Percentiles rank a stretch among this genome's conserved stretches.
Conservation (phyloP, 2,113 vertebrate species). For the Thalassarche chlororhynchos region DNA sequence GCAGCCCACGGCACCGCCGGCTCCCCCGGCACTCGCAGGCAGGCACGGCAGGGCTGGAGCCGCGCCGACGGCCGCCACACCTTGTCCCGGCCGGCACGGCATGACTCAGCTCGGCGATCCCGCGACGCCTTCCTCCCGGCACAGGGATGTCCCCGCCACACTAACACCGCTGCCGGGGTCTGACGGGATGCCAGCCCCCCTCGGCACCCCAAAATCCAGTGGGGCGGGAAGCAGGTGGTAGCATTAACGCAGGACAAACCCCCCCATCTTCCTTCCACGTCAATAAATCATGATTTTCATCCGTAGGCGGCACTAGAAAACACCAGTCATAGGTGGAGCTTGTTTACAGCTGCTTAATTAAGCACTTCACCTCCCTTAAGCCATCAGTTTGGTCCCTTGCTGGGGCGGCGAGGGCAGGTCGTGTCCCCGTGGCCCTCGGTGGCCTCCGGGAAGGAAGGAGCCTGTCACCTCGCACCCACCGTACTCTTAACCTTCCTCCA, state of each 20-base stretch:
- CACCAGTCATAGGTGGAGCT: not conserved
- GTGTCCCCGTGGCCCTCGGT: fast-evolving
- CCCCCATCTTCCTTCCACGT: not conserved
- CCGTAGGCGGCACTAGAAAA: not conserved
- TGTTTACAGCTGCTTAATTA: not conserved
- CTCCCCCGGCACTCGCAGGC: not conserved
- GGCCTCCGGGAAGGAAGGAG: not conserved
- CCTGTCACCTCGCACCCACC: fast-evolving
- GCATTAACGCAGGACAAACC: fast-evolving
- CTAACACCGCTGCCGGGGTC: fast-evolving
- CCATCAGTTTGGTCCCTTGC: fast-evolving
- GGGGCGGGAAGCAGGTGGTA: not conserved
- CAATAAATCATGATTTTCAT: not conserved
- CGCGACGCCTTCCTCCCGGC: not conserved
- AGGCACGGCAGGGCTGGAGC: fast-evolving
- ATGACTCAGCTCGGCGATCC: not conserved
- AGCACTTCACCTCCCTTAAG: not conserved
- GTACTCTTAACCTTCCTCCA: not conserved
- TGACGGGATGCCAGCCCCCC: fast-evolving
- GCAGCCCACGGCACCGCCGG: not conserved
- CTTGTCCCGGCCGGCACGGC: not conserved
- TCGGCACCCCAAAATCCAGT: not conserved
- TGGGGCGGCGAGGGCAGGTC: fast-evolving
- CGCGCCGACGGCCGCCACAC: not conserved
- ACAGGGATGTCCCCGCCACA: not conserved